Percentiles rank a stretch among this genome's conserved stretches.
Conservation (phyloP, 2,113 vertebrate genomes). For the Cairina moschata region DNA sequence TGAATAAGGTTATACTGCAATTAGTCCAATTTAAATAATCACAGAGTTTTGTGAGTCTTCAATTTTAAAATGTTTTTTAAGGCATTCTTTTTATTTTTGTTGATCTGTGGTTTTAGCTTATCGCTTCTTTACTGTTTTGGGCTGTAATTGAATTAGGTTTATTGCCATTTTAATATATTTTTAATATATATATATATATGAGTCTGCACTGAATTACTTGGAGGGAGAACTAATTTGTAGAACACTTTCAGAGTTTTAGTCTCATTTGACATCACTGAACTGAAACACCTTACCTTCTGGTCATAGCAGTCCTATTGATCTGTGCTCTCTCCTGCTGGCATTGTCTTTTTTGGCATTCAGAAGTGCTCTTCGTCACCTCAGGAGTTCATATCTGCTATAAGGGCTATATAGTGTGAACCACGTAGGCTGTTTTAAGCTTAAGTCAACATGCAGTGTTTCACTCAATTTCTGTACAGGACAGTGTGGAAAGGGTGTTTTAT, state of each 20-base stretch:
- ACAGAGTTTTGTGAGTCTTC: not conserved
- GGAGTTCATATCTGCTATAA: fast-evolving
- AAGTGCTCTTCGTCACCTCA: not conserved
- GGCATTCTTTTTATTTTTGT: not conserved
- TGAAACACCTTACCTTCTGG: not conserved
- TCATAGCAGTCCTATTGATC: not conserved
- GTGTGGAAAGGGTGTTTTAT: not conserved
- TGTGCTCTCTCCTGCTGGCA: not conserved
- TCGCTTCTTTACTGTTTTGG: not conserved
- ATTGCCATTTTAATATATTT: not conserved
- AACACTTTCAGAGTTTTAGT: not conserved
- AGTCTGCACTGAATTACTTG: not conserved
- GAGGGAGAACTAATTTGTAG: not conserved
- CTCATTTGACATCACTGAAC: not conserved
- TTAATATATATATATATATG: not conserved
- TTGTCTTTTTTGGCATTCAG: not conserved
- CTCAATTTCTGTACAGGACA: not conserved
- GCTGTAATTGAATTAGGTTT: not conserved
- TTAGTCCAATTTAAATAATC: not conserved
- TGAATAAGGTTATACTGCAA: not conserved
- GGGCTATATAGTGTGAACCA: not conserved
- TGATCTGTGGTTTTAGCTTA: not conserved
- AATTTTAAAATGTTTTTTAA: not conserved
- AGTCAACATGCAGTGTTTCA: not conserved
- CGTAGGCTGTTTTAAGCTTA: not conserved